Conservation (phyloP, 2,888 invertebrate species). For the Cataglyphis altisquamis region DNA sequence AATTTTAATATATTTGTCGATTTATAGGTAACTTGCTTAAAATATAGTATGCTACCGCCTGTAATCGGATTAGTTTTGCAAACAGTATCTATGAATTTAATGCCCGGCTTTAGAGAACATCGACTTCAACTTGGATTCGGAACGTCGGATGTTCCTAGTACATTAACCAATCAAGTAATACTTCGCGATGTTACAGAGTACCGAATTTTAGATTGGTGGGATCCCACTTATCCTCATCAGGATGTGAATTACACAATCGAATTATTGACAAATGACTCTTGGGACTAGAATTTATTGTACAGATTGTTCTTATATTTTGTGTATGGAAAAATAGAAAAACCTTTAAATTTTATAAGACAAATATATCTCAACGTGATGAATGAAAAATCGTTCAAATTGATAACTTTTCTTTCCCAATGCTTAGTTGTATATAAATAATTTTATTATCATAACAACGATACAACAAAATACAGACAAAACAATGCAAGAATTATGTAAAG, state of each 20-base stretch:
- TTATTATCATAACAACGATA: not conserved
- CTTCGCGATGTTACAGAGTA: conserved; percentile 87
- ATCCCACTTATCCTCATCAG: conserved; percentile 87
- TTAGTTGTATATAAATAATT: conserved; percentile 8
- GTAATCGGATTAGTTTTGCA: conserved; percentile 89
- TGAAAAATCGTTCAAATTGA: conserved; percentile 59
- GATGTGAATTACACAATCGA: conserved; percentile 79
- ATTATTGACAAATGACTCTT: conserved; percentile 77
- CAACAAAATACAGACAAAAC: not conserved
- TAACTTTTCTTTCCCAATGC: conserved; percentile 4
- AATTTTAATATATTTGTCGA: conserved; percentile 28
- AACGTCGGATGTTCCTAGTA: conserved; percentile 84
- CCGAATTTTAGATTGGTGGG: conserved; percentile 90
- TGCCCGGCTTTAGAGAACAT: conserved; percentile 87
- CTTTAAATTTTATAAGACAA: conserved; percentile 69
- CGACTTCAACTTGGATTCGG: conserved; percentile 88
- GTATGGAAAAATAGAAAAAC: conserved; percentile 33
- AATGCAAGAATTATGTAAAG: not conserved
- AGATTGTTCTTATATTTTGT: conserved; percentile 51
- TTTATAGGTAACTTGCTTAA: conserved; percentile 88
- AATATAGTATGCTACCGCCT: conserved; percentile 88
- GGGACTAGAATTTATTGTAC: conserved; percentile 71
- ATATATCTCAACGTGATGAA: conserved; percentile 20
- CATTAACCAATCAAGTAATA: conserved; percentile 83
- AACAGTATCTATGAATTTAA: conserved; percentile 87